Evolutionary conservation across 2,888 invertebrate species (phyloP).

Genomic region (Meta bourneti): DNA sequence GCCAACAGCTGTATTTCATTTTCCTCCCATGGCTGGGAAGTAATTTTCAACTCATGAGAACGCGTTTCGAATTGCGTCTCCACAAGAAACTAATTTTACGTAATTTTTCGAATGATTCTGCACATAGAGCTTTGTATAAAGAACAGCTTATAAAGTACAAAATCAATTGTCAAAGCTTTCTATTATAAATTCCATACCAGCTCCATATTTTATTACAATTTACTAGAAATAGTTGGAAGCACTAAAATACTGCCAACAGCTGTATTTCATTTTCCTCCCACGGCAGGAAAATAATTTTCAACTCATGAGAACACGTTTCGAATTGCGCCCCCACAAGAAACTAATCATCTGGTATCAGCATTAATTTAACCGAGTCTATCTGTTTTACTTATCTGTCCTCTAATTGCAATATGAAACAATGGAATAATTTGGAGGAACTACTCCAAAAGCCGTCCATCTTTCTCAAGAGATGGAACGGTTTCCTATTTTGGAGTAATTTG

Average conservation of each 20-base stretch:
- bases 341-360: slow-evolving; percentile 45
- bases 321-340: slow-evolving; percentile 7
- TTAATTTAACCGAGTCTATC: slow-evolving; percentile 33
- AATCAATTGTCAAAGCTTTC: not conserved
- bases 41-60: not conserved
- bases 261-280: not conserved
- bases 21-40: not conserved
- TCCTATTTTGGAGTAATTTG: slow-evolving; percentile 49
- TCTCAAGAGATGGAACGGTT: slow-evolving; percentile 26
- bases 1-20: too few species aligned
- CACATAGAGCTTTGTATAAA: not conserved
- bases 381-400: slow-evolving; percentile 42
- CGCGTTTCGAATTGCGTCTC: not conserved
- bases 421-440: slow-evolving; percentile 17
- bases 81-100: not conserved
- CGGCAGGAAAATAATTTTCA: not conserved
- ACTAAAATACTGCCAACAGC: not conserved
- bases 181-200: not conserved
- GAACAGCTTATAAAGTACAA: not conserved
- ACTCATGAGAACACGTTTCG: not conserved
- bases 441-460: slow-evolving; percentile 19
- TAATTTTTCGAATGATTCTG: not conserved
- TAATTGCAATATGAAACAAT: slow-evolving; percentile 42
- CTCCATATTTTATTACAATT: not conserved
- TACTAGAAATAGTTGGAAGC: not conserved